phyloP scores from a whole-genome alignment of 2,113 vertebrate species.

The Microcebus griseorufus region DNA sequence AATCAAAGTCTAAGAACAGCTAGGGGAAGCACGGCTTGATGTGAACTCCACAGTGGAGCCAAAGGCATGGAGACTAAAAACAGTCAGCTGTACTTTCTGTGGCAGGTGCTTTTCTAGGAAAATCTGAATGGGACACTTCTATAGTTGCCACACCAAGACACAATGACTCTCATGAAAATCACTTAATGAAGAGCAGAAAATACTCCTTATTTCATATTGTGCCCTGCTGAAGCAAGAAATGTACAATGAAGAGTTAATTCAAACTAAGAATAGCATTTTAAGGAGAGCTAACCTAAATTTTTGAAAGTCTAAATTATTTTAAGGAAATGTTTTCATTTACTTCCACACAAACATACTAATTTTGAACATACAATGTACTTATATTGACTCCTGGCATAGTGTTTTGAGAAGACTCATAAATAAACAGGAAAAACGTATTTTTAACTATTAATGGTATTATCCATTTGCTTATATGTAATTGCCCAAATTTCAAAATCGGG shows the following conservation, averaged over 20 bases:
- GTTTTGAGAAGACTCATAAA: background rate
- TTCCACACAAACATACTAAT: constrained; percentile 45
- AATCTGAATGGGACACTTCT: background rate
- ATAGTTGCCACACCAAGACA: background rate
- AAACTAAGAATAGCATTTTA: constrained; percentile 14
- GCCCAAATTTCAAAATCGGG: background rate
- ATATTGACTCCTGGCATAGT: constrained; percentile 23
- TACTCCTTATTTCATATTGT: background rate
- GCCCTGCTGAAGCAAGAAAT: background rate
- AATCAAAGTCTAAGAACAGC: background rate
- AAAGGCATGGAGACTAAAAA: background rate
- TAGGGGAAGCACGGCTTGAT: background rate
- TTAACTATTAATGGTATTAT: background rate
- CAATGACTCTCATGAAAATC: background rate
- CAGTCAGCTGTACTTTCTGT: background rate
- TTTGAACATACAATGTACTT: constrained; percentile 8
- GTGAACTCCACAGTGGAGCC: background rate
- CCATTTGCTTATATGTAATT: background rate
- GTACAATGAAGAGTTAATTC: constrained; percentile 6
- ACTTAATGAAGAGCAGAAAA: background rate
- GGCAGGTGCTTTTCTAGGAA: background rate
- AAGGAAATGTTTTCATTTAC: constrained; percentile 44
- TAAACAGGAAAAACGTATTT: constrained; percentile 40
- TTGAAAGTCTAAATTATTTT: background rate
- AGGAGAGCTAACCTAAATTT: background rate